phyloP scores from a whole-genome alignment of 30 jellyfish, hydroid and myxozoan species.

The Turritopsis dohrnii region DNA sequence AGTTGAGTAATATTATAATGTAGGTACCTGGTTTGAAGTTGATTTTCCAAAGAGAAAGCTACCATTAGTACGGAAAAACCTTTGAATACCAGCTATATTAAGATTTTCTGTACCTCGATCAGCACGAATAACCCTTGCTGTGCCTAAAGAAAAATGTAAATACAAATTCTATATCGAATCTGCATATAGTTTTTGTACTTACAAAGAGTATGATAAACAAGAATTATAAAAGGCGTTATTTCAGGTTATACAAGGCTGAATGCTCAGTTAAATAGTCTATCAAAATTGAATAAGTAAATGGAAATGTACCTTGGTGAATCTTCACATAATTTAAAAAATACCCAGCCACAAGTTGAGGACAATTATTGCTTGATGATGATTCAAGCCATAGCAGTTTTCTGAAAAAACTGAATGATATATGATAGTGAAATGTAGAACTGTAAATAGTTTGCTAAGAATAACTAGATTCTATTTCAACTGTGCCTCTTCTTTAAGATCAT shows the following conservation, averaged over 20 bases:
- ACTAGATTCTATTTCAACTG: background rate
- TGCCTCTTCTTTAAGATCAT: background rate
- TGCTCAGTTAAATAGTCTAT: background rate
- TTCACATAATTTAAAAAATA: background rate
- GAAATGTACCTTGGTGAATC: background rate
- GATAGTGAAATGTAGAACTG: background rate
- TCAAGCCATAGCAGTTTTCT: conserved; percentile 10
- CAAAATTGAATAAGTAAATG: background rate
- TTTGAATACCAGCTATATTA: background rate
- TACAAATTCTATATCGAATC: background rate
- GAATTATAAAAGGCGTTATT: background rate
- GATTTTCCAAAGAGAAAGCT: conserved; percentile 11
- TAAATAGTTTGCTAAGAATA: background rate
- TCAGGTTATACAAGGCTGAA: background rate
- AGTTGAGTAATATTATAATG: background rate
- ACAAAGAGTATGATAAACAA: background rate
- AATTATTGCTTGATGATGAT: conserved; percentile 6
- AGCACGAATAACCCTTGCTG: background rate
- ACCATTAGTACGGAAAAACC: background rate
- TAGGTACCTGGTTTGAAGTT: background rate
- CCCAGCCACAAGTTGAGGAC: background rate
- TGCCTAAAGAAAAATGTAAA: background rate
- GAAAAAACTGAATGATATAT: background rate
- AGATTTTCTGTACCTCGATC: background rate
- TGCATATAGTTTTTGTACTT: background rate